These are phyloP conservation scores for Malurus alboscapulatus DNA, from an alignment of 2,113 vertebrate species.

Conservation along the genomic window DNA sequence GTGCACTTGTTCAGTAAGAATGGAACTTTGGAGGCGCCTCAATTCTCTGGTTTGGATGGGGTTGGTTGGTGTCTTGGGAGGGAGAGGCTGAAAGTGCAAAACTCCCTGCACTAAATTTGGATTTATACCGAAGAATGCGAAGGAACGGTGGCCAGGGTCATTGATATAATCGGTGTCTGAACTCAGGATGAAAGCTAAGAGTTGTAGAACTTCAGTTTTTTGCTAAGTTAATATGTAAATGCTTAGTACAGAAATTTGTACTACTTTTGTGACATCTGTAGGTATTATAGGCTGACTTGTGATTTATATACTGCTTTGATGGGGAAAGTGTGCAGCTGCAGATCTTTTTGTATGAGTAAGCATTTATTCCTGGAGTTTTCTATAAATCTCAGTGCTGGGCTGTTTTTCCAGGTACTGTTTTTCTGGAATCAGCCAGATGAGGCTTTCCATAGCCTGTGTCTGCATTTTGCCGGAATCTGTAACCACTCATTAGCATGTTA, in stretches of 20 bases:
- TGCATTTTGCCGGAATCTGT: not conserved
- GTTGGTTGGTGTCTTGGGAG: not conserved
- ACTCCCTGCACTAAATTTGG: not conserved
- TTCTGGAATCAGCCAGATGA: not conserved
- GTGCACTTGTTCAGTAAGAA: not conserved
- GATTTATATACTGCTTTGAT: not conserved
- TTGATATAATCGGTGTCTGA: not conserved
- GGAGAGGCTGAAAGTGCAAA: not conserved
- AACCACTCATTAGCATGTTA: not conserved
- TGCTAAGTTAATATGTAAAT: not conserved
- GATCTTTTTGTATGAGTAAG: not conserved
- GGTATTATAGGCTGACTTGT: not conserved
- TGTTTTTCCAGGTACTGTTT: not conserved
- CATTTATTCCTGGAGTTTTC: not conserved
- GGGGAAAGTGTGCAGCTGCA: not conserved
- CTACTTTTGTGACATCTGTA: not conserved
- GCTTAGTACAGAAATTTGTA: not conserved
- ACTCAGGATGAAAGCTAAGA: conserved; percentile 28
- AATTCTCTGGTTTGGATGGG: not conserved
- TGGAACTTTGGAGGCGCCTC: not conserved
- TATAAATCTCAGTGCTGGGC: not conserved
- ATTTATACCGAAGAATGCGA: not conserved
- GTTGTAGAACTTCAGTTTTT: conserved; percentile 27
- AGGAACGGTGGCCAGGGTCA: not conserved
- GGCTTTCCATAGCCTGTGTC: not conserved